Evolutionary conservation across 2,113 vertebrate genomes (phyloP), one percentile per base, ranked within the genome.

Genomic region (Columba janthina): DNA sequence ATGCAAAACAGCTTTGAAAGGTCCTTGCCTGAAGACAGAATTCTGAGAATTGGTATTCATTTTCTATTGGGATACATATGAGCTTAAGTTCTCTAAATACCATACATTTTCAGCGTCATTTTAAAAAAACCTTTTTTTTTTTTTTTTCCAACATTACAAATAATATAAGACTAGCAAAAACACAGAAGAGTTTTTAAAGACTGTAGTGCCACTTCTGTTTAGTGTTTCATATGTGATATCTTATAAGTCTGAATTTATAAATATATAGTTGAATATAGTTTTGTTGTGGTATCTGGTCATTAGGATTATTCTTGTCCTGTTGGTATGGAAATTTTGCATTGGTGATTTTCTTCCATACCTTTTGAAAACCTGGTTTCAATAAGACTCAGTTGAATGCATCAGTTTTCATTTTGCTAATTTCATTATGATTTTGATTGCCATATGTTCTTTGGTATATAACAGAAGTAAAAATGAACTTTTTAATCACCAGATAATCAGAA

Each of bases 1-100:
- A 96, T 96, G 87, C 88, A 95, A 94, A 97, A 75, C 28, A 94
- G 36, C 31, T 94, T 95, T 97, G 74, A 93, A 96, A 96, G 32
- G 21, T 77, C 38, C 64, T 97, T 96, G 90, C 84, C 85, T 91
- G 36, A 95, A 95, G 84, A 96, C 25, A 93, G 77, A 90, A 90
- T 90, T 56, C 69, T 58, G 90, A 96, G 80, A 95, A 74, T 20
- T 90, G 34, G 18, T 85, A 77, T 85, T 93, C 48, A 38, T 94
- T 96, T 84, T 12, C 24, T 58, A 38, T 26, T 44, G 31, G 50
- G 57, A 73, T 62, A 82, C 5, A 44, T 67, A 66, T 62, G 51
- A 93, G 10, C 20, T 88, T 87, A 93, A 71, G 8, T 91, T 94
- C 57, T 80, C 46, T 89, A 96, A 93, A 91, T 65, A 91, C 1